These are phyloP conservation scores for Eurois occulta DNA, from an alignment of 2,888 invertebrate species.

Conservation along the genomic window DNA sequence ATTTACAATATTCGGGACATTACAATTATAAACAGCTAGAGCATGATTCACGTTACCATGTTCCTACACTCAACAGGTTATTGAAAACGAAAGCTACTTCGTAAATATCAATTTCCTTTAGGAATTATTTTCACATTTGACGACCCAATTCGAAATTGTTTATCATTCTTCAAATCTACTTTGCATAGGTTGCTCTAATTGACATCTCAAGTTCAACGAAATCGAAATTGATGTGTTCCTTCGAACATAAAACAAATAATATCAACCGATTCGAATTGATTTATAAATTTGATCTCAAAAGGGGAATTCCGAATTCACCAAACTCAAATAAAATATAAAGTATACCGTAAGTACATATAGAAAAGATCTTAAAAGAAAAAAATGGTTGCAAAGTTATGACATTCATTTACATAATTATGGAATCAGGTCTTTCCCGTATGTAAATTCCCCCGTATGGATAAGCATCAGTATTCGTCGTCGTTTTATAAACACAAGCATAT, in stretches of 20 bases:
- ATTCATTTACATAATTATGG: conserved; percentile 1
- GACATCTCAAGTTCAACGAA: not conserved
- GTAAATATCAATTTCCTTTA: not conserved
- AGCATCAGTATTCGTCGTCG: not conserved
- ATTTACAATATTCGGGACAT: not conserved
- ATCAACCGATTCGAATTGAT: not conserved
- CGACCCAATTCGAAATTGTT: not conserved
- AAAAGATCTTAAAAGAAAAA: not conserved
- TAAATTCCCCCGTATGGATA: too few species aligned
- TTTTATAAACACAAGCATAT: too few species aligned
- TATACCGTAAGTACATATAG: not conserved
- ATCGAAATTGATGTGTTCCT: not conserved
- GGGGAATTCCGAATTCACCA: not conserved
- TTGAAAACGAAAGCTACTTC: not conserved
- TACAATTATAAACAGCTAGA: not conserved
- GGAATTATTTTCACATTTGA: not conserved
- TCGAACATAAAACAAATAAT: too few species aligned
- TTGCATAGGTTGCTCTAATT: not conserved
- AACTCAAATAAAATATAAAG: not conserved
- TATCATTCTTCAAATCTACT: not conserved
- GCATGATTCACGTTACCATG: not conserved
- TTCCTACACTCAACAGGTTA: not conserved
- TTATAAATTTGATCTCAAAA: too few species aligned
- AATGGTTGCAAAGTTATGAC: not conserved
- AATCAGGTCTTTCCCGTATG: not conserved